Conservation (phyloP, 2,888 invertebrate species). For the Notodonta dromedarius region DNA sequence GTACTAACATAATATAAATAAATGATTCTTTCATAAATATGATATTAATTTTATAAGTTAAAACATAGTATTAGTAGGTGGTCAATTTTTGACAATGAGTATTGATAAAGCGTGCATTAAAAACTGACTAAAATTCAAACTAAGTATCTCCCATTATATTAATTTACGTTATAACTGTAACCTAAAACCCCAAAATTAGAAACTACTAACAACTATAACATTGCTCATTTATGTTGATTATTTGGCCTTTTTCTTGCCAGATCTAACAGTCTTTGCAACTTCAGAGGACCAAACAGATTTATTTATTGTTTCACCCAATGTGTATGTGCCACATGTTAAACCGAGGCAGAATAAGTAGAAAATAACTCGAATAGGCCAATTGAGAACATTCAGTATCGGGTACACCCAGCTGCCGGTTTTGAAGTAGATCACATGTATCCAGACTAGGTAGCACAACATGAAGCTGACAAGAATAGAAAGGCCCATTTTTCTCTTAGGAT, state of each 20-base stretch:
- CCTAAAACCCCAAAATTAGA: neutral
- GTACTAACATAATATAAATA: too few species aligned
- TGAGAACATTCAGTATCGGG: slow-evolving; percentile 92
- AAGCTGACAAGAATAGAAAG: slow-evolving; percentile 86
- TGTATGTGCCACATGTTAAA: slow-evolving; percentile 86
- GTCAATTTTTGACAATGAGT: too few species aligned
- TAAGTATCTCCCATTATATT: too few species aligned
- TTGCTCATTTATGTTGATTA: slow-evolving; percentile 40
- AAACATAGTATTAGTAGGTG: too few species aligned
- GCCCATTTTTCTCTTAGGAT: slow-evolving; percentile 88
- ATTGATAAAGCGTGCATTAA: too few species aligned
- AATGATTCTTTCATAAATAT: too few species aligned
- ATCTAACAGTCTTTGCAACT: slow-evolving; percentile 76
- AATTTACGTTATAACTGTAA: too few species aligned
- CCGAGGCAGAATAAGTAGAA: slow-evolving; percentile 88
- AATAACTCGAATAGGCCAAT: slow-evolving; percentile 87
- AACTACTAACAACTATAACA: slow-evolving; percentile 10
- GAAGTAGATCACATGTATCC: slow-evolving; percentile 91
- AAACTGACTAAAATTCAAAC: too few species aligned
- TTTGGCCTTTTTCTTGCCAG: slow-evolving; percentile 80
- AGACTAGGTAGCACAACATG: slow-evolving; percentile 89
- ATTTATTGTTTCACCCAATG: slow-evolving; percentile 89
- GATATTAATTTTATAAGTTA: too few species aligned
- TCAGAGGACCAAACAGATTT: slow-evolving; percentile 89
- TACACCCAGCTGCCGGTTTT: slow-evolving; percentile 95